Evolutionary conservation across 1,140 invertebrate species (phyloP), one percentile per base, ranked within the genome.

Genomic region (Odontomachus brunneus): DNA sequence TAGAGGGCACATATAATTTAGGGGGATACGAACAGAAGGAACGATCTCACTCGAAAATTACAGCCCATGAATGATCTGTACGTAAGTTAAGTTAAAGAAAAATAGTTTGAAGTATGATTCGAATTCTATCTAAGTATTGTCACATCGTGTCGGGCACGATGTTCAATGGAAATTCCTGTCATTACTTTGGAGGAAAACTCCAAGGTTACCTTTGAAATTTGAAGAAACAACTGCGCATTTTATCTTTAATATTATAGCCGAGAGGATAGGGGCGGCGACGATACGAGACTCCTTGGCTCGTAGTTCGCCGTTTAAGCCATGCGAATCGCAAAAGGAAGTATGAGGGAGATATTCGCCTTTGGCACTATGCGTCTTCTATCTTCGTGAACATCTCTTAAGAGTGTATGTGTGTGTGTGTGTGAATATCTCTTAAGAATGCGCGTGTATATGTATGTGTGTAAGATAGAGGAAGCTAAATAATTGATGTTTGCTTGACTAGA

Each of bases 151-250:
- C 7, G 51, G 11, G 26, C 2, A 7, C 19, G n/a, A 71, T 22
- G 4, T 44, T 29, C 51, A 1, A n/a, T 0, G 17, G 26, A 78
- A 78, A 67, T 55, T 67, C 11, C 33, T n/a, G 7, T 24, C 38
- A 1, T 1, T 67, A 24, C 66, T 67, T 57, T 24, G 3, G 49
- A 26, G 33, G 9, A 44, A 14, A 78, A 67, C 67, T 53, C 29
- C 19, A 67, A 24, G 33, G 5, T 12, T 57, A 14, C 12, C n/a
- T 69, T 78, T 69, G 49, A 48, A 57, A 78, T 78, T 76, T 76
- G 66, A 78, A 65, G 38, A 24, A 38, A 66, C 19, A 38, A 19
- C 1, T 24, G n/a, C 72, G 22, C 5, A 55, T 57, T 69, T 78
- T 57, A 57, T 78, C 49, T 78, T 57, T 57, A 33, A 57, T 69